Evolutionary conservation across 1,140 invertebrate genomes (phyloP).

Genomic region (Spodoptera frugiperda): DNA sequence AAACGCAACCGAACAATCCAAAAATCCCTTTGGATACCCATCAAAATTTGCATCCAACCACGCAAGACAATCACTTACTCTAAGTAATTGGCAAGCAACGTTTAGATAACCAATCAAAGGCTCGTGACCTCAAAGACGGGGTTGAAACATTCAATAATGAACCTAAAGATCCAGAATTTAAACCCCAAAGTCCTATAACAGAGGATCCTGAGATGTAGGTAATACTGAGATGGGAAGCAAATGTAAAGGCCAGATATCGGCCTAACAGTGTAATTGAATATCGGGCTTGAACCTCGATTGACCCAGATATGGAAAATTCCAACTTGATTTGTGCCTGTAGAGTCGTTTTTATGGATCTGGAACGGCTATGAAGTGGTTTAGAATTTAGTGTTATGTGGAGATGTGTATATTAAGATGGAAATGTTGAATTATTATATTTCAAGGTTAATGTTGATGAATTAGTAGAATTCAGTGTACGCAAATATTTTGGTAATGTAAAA

Average conservation of each 20-base stretch:
- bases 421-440: too few relatives aligned
- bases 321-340: constrained; percentile 47
- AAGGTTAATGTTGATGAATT: too few relatives aligned
- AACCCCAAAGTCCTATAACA: constrained; percentile 38
- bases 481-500: too few relatives aligned
- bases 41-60: constrained; percentile 50
- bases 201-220: constrained; percentile 57
- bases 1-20: constrained; percentile 12
- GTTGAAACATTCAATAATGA: constrained; percentile 7
- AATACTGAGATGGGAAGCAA: constrained; percentile 70
- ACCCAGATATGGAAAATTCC: constrained; percentile 67
- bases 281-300: constrained; percentile 62
- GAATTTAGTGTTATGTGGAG: constrained; percentile 13
- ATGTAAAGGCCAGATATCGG: constrained; percentile 71
- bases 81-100: constrained; percentile 78
- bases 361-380: constrained; percentile 17
- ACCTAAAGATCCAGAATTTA: constrained; percentile 28
- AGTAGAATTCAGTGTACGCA: too few relatives aligned
- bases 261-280: constrained; percentile 78
- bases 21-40: constrained; percentile 34
- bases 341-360: constrained; percentile 42
- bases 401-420: background rate
- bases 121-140: constrained; percentile 55
- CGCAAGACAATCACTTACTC: constrained; percentile 75
- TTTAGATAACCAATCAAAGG: constrained; percentile 74